phyloP scores from a whole-genome alignment of 2,888 invertebrate genomes.

The Mesoligia furuncula region DNA sequence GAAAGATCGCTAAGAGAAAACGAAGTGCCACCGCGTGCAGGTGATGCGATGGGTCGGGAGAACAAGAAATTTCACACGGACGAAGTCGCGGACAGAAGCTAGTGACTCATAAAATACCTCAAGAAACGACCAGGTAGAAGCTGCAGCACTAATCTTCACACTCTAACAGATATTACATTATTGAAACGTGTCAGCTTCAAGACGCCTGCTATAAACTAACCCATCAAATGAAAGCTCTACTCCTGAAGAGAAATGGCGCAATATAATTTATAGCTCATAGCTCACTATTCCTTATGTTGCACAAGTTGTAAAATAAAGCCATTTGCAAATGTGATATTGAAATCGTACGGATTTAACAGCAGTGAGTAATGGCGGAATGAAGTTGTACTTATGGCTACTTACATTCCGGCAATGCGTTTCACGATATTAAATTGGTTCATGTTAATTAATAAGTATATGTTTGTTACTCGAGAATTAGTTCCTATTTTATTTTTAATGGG shows the following conservation, averaged over 20 bases:
- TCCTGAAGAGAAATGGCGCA: constrained; percentile 29
- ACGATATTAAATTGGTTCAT: constrained; percentile 30
- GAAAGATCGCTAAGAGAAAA: no score
- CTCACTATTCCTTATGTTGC: constrained; percentile 19
- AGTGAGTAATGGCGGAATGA: constrained; percentile 26
- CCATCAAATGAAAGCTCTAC: constrained; percentile 6
- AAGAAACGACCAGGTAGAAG: background rate
- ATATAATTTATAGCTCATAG: constrained; percentile 38
- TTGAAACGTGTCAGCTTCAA: constrained; percentile 1
- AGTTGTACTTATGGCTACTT: constrained; percentile 7
- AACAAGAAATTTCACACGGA: no score
- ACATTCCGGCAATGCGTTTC: constrained; percentile 15
- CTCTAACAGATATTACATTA: background rate
- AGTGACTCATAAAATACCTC: background rate
- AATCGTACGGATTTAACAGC: constrained; percentile 34
- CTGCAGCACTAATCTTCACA: background rate
- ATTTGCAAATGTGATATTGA: constrained; percentile 54
- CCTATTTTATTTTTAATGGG: background rate
- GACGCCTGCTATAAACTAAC: constrained; percentile 10
- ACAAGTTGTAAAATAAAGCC: constrained; percentile 41
- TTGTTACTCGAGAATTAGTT: constrained; percentile 48
- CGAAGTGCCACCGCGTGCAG: no score
- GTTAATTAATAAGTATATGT: constrained; percentile 44
- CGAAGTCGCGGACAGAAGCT: no score
- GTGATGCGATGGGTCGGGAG: no score